Conservation (phyloP, 2,113 vertebrate species). For the Corythaeola cristata region DNA sequence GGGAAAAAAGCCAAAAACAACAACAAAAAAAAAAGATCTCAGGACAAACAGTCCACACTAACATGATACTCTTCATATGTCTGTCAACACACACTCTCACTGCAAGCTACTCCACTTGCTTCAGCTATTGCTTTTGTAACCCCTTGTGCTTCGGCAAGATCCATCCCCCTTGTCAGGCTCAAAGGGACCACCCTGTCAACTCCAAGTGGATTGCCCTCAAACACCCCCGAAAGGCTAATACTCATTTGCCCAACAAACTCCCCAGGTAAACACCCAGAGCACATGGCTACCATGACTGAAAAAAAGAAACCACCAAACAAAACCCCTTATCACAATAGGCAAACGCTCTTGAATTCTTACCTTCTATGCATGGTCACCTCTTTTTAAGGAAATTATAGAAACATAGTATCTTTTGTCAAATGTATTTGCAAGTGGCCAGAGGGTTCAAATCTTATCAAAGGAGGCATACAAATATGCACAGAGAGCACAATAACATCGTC, state of each 20-base stretch:
- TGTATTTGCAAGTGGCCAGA: not conserved
- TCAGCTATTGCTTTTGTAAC: not conserved
- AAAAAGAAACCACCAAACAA: too few relatives aligned
- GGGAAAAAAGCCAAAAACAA: fast-evolving
- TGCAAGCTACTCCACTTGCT: not conserved
- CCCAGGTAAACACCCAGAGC: not conserved
- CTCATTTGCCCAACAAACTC: not conserved
- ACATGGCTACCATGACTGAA: not conserved
- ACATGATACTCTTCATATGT: not conserved
- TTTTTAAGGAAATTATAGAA: not conserved
- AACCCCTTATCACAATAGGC: not conserved
- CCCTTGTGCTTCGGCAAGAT: not conserved
- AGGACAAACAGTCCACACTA: not conserved
- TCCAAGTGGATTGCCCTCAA: not conserved
- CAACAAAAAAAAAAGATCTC: not conserved
- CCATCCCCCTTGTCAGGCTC: not conserved
- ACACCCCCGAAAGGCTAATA: not conserved
- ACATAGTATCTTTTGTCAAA: not conserved
- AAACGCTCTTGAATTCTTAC: not conserved
- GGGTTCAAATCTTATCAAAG: not conserved
- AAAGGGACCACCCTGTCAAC: not conserved
- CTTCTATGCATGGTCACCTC: not conserved
- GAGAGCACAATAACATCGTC: not conserved
- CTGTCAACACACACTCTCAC: not conserved
- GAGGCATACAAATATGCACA: not conserved